Conservation (phyloP, 1,140 invertebrate genomes). For the Zaprionus ornatus region DNA sequence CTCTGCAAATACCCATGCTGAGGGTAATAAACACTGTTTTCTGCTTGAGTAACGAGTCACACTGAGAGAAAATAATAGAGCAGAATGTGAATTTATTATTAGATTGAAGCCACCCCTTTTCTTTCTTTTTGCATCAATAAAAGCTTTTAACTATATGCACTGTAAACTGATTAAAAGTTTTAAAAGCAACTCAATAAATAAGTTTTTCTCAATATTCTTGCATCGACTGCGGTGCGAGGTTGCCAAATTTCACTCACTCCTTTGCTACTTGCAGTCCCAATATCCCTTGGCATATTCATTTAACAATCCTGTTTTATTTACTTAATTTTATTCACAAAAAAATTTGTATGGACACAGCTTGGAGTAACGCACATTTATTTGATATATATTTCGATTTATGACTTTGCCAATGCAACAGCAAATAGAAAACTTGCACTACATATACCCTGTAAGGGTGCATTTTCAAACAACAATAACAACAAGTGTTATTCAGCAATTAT, state of each 20-base stretch:
- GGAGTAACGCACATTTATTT: neutral
- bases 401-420: neutral
- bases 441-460: neutral
- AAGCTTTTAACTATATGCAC: neutral
- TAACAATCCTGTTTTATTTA: neutral
- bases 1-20: neutral
- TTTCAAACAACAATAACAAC: too few relatives aligned
- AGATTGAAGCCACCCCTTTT: neutral
- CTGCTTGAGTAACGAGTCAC: neutral
- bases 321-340: constrained; percentile 1
- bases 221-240: neutral
- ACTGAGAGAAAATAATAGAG: neutral
- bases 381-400: constrained; percentile 3
- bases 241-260: neutral
- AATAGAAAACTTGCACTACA: neutral
- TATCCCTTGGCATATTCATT: neutral
- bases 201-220: neutral
- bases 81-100: neutral
- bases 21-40: neutral
- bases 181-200: neutral
- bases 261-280: neutral
- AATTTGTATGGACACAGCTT: neutral
- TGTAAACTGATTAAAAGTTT: neutral
- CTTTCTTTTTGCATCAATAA: neutral
- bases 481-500: neutral